phyloP scores from a whole-genome alignment of 2,797 vertebrate genomes.

The Columba guinea region DNA sequence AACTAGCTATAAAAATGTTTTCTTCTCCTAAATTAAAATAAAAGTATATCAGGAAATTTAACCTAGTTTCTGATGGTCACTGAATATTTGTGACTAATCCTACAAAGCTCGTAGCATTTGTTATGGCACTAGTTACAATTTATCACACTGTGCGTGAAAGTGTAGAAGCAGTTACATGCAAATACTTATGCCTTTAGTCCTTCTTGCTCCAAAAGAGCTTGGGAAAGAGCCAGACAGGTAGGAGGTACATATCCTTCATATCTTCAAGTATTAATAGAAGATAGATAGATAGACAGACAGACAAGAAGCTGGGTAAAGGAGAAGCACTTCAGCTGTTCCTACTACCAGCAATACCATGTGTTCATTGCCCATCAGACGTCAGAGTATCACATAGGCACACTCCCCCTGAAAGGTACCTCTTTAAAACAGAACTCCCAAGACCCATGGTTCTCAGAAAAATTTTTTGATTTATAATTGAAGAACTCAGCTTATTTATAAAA shows the following conservation, averaged over 20 bases:
- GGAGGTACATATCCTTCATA: not conserved
- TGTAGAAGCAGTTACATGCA: not conserved
- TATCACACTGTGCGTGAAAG: too few relatives aligned
- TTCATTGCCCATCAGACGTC: not conserved
- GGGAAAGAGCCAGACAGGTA: not conserved
- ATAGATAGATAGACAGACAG: not conserved
- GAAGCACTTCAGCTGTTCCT: not conserved
- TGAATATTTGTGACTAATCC: not conserved
- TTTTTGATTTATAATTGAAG: not conserved
- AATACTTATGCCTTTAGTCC: not conserved
- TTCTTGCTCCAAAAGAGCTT: rapidly evolving
- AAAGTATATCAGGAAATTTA: not conserved
- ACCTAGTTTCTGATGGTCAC: not conserved
- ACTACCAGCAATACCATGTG: not conserved
- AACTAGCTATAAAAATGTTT: not conserved
- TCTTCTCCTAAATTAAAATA: not conserved
- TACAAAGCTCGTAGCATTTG: not conserved
- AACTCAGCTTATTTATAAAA: not conserved
- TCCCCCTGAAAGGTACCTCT: not conserved
- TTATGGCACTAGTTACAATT: not conserved
- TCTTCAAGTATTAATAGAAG: not conserved
- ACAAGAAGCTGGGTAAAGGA: not conserved
- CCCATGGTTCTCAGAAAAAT: not conserved
- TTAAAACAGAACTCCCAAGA: not conserved
- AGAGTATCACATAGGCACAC: not conserved